phyloP scores from a whole-genome alignment of 2,888 invertebrate species.

The Hydroisotoma schaefferi region DNA sequence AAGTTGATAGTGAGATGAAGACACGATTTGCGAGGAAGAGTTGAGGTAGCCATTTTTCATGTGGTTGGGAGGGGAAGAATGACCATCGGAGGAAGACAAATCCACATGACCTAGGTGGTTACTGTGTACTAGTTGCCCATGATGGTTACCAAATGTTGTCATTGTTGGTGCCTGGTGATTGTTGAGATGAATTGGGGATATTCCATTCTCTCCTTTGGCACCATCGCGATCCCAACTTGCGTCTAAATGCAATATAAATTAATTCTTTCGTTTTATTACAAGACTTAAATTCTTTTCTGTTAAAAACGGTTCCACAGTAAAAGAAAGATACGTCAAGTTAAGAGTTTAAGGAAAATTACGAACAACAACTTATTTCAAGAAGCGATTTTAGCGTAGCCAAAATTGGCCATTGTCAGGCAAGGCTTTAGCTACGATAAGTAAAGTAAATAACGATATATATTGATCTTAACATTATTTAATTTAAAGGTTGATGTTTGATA shows the following conservation, averaged over 20 bases:
- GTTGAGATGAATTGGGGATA: slow-evolving; percentile 44
- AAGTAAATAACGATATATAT: too few species aligned
- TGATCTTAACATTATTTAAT: too few species aligned
- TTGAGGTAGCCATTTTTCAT: slow-evolving; percentile 45
- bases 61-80: slow-evolving; percentile 35
- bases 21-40: slow-evolving; percentile 35
- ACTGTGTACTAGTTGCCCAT: slow-evolving; percentile 34
- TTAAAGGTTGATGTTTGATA: too few species aligned
- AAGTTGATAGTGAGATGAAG: slow-evolving; percentile 41
- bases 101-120: slow-evolving; percentile 30
- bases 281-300: too few species aligned
- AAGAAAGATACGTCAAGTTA: too few species aligned
- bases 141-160: slow-evolving; percentile 47
- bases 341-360: too few species aligned
- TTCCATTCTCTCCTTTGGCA: slow-evolving; percentile 45
- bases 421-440: too few species aligned
- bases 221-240: slow-evolving; percentile 47
- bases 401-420: too few species aligned
- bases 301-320: too few species aligned
- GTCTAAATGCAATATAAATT: slow-evolving; percentile 29
- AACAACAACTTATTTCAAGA: too few species aligned
- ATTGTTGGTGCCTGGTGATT: slow-evolving; percentile 40
- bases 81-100: slow-evolving; percentile 25
- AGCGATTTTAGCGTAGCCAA: too few species aligned
- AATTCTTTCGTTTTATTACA: too few species aligned